phyloP scores from a whole-genome alignment of 2,888 invertebrate species.

The Pandemis heparana region DNA sequence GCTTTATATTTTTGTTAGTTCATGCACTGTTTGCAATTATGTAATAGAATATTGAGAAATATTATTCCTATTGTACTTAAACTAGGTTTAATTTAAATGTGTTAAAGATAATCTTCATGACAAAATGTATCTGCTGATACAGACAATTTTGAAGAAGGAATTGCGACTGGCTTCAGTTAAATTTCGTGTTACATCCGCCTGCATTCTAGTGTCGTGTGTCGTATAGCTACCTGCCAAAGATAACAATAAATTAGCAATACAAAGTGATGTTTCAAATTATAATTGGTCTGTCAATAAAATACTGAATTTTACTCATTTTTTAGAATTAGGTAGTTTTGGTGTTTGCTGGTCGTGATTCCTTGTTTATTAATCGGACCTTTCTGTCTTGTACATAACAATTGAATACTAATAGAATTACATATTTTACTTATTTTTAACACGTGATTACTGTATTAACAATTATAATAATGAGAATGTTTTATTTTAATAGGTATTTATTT shows the following conservation, averaged over 20 bases:
- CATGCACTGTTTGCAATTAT: constrained; percentile 36
- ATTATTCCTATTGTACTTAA: constrained; percentile 66
- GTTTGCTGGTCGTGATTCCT: constrained; percentile 62
- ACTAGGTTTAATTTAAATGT: constrained; percentile 43
- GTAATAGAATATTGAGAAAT: constrained; percentile 33
- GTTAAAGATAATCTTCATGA: constrained; percentile 58
- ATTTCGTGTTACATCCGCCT: constrained; percentile 25
- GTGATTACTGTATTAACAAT: constrained; percentile 76
- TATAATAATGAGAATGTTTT: constrained; percentile 66
- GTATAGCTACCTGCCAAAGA: constrained; percentile 43
- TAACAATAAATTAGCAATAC: constrained; percentile 48
- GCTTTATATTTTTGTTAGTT: constrained; percentile 54
- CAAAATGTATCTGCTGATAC: constrained; percentile 55
- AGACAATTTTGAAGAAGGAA: constrained; percentile 57
- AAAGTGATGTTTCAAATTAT: constrained; percentile 46
- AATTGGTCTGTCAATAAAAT: constrained; percentile 48
- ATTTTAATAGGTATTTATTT: constrained; percentile 82
- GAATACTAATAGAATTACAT: constrained; percentile 48
- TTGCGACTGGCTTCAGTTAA: constrained; percentile 56
- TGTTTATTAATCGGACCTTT: constrained; percentile 46
- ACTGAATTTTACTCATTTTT: constrained; percentile 49
- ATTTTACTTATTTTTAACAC: constrained; percentile 58
- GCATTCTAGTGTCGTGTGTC: constrained; percentile 16
- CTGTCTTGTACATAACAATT: constrained; percentile 51
- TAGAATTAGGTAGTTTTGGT: constrained; percentile 46